Percentiles rank a stretch among this genome's conserved stretches.
phyloP scores from a whole-genome alignment of 2,888 invertebrate genomes.

The Dicyrtoma fusca region DNA sequence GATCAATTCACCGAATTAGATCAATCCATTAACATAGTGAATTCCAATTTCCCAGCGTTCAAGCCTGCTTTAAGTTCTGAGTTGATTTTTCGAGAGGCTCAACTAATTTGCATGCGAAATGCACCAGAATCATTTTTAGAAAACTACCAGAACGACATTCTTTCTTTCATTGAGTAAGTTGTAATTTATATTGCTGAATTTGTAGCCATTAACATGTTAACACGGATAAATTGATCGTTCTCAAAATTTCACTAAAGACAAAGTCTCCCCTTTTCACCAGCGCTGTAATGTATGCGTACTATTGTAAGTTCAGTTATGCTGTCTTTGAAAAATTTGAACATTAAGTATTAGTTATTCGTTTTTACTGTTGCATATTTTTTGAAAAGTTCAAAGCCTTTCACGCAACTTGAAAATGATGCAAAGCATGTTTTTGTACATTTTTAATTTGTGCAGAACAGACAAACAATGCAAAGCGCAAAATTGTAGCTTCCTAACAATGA shows the following conservation, averaged over 20 bases:
- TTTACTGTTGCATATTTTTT: too few relatives aligned
- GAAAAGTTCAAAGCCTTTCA: too few relatives aligned
- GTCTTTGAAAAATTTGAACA: background rate
- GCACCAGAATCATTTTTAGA: constrained; percentile 41
- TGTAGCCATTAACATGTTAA: background rate
- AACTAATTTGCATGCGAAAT: constrained; percentile 47
- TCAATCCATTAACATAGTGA: constrained; percentile 44
- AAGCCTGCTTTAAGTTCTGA: constrained; percentile 32
- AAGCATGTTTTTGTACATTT: too few relatives aligned
- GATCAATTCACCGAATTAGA: constrained; percentile 41
- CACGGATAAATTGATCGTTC: too few relatives aligned
- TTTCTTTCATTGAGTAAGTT: constrained; percentile 27
- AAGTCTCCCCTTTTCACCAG: too few relatives aligned
- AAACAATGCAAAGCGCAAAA: too few relatives aligned
- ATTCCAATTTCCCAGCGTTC: constrained; percentile 19
- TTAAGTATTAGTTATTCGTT: too few relatives aligned
- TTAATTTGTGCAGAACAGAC: too few relatives aligned
- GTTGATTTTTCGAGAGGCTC: constrained; percentile 41
- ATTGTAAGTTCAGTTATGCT: constrained; percentile 2
- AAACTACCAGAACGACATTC: background rate
- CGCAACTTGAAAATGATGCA: too few relatives aligned
- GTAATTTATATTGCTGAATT: background rate
- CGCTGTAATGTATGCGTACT: too few relatives aligned
- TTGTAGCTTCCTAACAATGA: too few relatives aligned
- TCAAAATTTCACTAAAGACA: too few relatives aligned